A percentile compares a stretch with the other conserved stretches of the same genome.
phyloP scores from a whole-genome alignment of 2,888 invertebrate genomes.

The Volucella zonaria region DNA sequence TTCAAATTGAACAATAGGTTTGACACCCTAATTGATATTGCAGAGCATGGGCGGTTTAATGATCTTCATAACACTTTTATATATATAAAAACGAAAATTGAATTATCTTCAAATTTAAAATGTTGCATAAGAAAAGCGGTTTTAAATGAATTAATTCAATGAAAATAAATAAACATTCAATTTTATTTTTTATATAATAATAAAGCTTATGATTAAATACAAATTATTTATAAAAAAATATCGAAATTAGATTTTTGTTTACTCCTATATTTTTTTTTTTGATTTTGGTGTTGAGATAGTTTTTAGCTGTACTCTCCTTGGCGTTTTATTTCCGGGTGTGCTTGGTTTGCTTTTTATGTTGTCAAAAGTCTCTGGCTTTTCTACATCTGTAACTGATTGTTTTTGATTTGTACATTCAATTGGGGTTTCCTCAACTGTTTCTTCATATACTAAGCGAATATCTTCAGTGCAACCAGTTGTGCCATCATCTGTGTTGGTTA shows the following conservation, averaged over 20 bases:
- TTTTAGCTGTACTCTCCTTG: constrained; percentile 88
- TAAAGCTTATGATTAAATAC: neutral
- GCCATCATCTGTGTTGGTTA: constrained; percentile 67
- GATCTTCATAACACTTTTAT: too few relatives aligned
- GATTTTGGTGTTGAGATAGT: constrained; percentile 91
- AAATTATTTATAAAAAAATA: neutral
- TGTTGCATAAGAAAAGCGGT: too few relatives aligned
- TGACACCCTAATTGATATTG: too few relatives aligned
- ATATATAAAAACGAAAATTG: too few relatives aligned
- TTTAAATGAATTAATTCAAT: too few relatives aligned
- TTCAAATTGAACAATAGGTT: too few relatives aligned
- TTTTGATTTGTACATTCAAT: constrained; percentile 28
- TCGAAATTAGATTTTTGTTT: constrained; percentile 26
- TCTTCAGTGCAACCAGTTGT: constrained; percentile 83
- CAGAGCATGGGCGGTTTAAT: too few relatives aligned
- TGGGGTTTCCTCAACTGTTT: constrained; percentile 80
- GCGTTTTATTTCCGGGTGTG: constrained; percentile 83
- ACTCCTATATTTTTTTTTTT: constrained; percentile 83
- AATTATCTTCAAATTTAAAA: too few relatives aligned
- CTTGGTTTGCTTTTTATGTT: constrained; percentile 74
- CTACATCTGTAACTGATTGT: neutral
- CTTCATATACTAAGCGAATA: constrained; percentile 85
- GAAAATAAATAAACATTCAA: too few relatives aligned
- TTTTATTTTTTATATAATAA: too few relatives aligned
- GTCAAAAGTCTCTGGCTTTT: constrained; percentile 47